Evolutionary conservation across 2,888 invertebrate species (phyloP).

Genomic region (Minunthozetes semirufus): DNA sequence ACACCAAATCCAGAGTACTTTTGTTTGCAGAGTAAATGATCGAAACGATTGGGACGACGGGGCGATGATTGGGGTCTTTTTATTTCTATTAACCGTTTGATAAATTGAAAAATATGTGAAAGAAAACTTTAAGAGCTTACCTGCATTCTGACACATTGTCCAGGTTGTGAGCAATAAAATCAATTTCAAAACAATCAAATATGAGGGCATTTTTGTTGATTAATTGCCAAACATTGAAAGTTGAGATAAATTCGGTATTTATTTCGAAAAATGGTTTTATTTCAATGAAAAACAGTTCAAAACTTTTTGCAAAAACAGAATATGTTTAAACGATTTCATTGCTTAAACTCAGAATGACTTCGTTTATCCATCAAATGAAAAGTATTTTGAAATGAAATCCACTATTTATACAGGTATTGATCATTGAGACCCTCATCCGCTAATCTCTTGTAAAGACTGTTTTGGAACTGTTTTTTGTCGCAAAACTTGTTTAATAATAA

Average conservation of each 20-base stretch:
- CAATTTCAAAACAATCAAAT: too few relatives aligned
- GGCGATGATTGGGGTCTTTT: too few relatives aligned
- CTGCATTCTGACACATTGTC: neutral
- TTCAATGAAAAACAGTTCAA: too few relatives aligned
- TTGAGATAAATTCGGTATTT: too few relatives aligned
- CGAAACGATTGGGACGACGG: constrained; percentile 21
- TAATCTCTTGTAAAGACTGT: neutral
- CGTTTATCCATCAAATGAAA: neutral
- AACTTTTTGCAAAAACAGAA: too few relatives aligned
- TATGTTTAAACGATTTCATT: neutral
- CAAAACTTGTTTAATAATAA: neutral
- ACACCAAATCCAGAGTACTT: neutral
- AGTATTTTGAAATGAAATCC: neutral
- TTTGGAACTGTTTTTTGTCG: neutral
- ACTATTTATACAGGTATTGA: constrained; percentile 16
- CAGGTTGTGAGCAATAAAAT: too few relatives aligned
- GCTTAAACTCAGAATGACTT: neutral
- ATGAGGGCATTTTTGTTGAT: too few relatives aligned
- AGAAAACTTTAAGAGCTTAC: neutral
- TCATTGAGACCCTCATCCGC: constrained; percentile 2
- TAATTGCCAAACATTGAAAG: too few relatives aligned
- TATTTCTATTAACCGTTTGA: neutral
- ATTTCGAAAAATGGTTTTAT: too few relatives aligned
- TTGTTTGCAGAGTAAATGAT: neutral
- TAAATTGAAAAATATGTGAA: neutral